Base-by-base conservation (phyloP, 2,113 vertebrate genomes). In the Dipodomys spectabilis region DNA sequence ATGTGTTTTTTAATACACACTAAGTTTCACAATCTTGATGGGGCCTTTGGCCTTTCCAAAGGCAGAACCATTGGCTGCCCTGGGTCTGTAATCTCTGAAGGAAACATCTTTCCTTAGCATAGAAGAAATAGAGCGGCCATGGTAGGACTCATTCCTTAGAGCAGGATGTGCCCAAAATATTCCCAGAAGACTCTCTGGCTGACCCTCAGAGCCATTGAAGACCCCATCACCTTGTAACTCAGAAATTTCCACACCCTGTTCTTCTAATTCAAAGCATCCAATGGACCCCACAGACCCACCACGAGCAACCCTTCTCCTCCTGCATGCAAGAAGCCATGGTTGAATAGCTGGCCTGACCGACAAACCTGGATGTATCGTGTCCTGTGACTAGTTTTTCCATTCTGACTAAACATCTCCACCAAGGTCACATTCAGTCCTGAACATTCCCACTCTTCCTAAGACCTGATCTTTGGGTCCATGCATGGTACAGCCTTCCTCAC, bases 321-420 rank as follows among this genome's bases (percentile, higher is more conserved):
- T 11, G 22, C 13, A 3, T 5, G 1, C 18, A 23, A 4, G 53
- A 35, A 35, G 68, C 32, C 35, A 22, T 9, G 0, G 1, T 0
- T 11, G 39, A 73, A 22, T 20, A 5, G 16, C 6, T 67, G 0
- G 67, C n/a, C 7, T n/a, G 60, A n/a, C 5, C 10, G 4, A 16
- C 6, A 45, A 10, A 71, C n/a, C 67, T 1, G 5, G 2, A 2
- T 0, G 22, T 25, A 64, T 64, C 25, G 19, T 64, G 44, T 67
- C 86, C 1, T 0, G 0, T 10, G 60, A 62, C 79, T 90, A 0
- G 57, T 60, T 86, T 79, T 60, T 71, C 60, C 22, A 7, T 8
- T 35, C 27, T 69, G 28, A 69, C 27, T 6, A 68, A 60, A 23
- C 57, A 11, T 23, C 80, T 82, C 45, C 32, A 2, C 27, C 62